phyloP scores from a whole-genome alignment of 2,888 invertebrate species.

The Lasioglossum leucozonium region DNA sequence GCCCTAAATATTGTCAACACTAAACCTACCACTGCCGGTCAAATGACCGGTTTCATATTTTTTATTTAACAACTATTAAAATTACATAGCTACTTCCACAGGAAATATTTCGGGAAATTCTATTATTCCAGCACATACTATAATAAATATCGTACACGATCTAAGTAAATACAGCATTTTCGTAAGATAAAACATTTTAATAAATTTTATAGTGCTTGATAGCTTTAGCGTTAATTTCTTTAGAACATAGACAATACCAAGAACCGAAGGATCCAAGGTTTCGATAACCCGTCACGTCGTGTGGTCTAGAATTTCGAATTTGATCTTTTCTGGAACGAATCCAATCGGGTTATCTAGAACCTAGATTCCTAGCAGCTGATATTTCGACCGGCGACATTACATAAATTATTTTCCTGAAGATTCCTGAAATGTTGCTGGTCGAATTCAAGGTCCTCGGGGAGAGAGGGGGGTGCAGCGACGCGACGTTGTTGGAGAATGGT shows the following conservation, averaged over 20 bases:
- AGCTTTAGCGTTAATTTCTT: too few relatives aligned
- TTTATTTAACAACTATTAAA: too few relatives aligned
- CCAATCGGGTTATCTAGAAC: background rate
- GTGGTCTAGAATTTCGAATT: constrained; percentile 18
- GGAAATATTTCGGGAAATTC: too few relatives aligned
- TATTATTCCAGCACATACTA: too few relatives aligned
- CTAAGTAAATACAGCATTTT: too few relatives aligned
- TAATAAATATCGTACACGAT: too few relatives aligned
- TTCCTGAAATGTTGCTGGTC: background rate
- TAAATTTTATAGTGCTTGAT: too few relatives aligned
- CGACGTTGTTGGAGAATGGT: background rate
- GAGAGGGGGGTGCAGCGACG: background rate
- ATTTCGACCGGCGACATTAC: background rate
- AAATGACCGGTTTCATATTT: too few relatives aligned
- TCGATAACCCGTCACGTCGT: background rate
- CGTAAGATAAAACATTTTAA: too few relatives aligned
- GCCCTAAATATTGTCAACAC: too few relatives aligned
- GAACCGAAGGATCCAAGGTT: background rate
- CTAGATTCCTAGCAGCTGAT: constrained; percentile 7
- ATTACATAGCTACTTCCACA: too few relatives aligned
- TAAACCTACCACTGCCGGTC: too few relatives aligned
- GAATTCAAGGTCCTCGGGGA: background rate
- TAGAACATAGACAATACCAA: background rate
- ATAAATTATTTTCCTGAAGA: constrained; percentile 10
- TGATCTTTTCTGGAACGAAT: background rate